Evolutionary conservation across 2,797 vertebrate species (phyloP).

Genomic region (Cichlasoma orientale): DNA sequence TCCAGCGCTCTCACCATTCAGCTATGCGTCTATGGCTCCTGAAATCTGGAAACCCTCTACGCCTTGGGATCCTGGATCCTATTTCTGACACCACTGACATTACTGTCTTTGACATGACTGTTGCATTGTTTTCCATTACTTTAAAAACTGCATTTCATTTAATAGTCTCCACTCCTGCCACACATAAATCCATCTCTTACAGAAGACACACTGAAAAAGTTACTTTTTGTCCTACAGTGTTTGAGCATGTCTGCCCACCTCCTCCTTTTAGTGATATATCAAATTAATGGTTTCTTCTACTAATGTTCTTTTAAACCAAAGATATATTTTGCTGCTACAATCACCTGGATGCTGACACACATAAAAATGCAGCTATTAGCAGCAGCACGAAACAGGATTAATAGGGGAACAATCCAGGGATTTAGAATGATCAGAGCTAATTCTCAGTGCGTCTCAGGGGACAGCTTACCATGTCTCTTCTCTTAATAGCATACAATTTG

Average conservation of each 20-base stretch:
- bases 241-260: not conserved
- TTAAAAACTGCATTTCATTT: not conserved
- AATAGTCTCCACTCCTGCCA: not conserved
- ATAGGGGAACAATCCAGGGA: constrained; percentile 47
- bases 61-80: not conserved
- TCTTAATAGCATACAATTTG: constrained; percentile 28
- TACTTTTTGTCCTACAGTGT: constrained; percentile 2
- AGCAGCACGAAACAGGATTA: constrained; percentile 57
- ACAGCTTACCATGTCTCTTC: constrained; percentile 21
- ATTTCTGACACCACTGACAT: constrained; percentile 48
- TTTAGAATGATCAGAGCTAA: constrained; percentile 52
- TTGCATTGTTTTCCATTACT: constrained; percentile 29
- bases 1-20: constrained; percentile 12
- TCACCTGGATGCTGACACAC: constrained; percentile 39
- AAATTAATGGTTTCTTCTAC: constrained; percentile 4
- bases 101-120: constrained; percentile 27
- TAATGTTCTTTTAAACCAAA: constrained; percentile 4
- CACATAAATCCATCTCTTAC: constrained; percentile 4
- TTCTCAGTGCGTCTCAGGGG: constrained; percentile 45
- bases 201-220: constrained; percentile 9
- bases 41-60: constrained; percentile 19
- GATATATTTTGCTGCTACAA: constrained; percentile 43
- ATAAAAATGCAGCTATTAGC: constrained; percentile 47
- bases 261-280: constrained; percentile 2
- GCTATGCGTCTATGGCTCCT: constrained; percentile 1